Conservation (phyloP, 2,113 vertebrate genomes). For the Microcebus lehilahytsara region DNA sequence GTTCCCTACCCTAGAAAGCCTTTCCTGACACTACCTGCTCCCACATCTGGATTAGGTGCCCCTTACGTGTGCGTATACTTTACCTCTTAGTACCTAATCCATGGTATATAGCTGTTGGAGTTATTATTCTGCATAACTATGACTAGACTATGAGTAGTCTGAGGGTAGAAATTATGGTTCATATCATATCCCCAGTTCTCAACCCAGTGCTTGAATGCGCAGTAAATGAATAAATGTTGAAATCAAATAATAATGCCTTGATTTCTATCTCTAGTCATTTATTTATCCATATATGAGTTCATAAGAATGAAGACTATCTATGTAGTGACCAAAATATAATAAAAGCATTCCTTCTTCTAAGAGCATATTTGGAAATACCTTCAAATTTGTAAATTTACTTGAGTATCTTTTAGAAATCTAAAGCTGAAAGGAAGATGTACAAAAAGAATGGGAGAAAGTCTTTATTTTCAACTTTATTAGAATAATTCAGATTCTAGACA, state of each 20-base stretch:
- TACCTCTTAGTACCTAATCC: neutral
- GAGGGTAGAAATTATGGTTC: neutral
- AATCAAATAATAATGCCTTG: neutral
- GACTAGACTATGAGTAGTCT: neutral
- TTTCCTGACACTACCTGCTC: neutral
- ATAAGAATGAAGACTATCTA: neutral
- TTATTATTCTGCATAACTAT: neutral
- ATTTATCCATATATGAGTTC: neutral
- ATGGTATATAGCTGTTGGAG: neutral
- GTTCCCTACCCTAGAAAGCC: neutral
- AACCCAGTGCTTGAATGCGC: neutral
- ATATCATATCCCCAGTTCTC: neutral
- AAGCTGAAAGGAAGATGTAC: neutral
- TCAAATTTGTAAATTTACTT: conserved; percentile 41
- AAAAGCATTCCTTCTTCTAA: conserved; percentile 27
- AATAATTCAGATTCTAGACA: conserved; percentile 34
- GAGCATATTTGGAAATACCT: neutral
- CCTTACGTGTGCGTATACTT: neutral
- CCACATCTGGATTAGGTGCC: neutral
- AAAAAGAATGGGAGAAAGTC: neutral
- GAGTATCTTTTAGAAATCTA: conserved; percentile 3
- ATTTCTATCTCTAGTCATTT: conserved; percentile 20
- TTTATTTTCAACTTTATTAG: conserved; percentile 40
- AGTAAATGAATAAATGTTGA: conserved; percentile 24
- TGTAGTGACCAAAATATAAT: conserved; percentile 10